Evolutionary conservation across 2,888 invertebrate genomes (phyloP).

Genomic region (Tetranychus piercei): DNA sequence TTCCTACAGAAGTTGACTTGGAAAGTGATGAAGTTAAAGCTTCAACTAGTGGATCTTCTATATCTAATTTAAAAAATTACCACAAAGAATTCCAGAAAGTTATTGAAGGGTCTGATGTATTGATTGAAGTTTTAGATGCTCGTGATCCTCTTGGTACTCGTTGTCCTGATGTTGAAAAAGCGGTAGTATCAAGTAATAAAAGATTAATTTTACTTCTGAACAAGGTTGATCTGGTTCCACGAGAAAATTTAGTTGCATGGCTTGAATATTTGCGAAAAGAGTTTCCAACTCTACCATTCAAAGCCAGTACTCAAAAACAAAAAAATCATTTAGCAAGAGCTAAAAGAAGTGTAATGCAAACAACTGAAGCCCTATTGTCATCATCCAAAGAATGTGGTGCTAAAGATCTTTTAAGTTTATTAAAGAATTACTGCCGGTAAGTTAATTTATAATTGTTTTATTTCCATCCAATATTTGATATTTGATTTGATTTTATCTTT

Average conservation of each 20-base stretch:
- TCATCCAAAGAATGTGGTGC: slow-evolving; percentile 72
- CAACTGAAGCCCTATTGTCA: slow-evolving; percentile 31
- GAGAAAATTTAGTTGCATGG: slow-evolving; percentile 73
- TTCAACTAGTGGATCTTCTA: not conserved
- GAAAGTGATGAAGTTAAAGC: not conserved
- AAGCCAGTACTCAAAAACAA: slow-evolving; percentile 59
- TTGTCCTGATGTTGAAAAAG: slow-evolving; percentile 67
- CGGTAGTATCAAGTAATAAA: slow-evolving; percentile 58
- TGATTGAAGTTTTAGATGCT: slow-evolving; percentile 85
- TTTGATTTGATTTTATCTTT: not conserved
- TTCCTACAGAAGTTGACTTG: not conserved
- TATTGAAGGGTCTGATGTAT: slow-evolving; percentile 74
- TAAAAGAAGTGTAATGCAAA: slow-evolving; percentile 27
- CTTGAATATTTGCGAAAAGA: slow-evolving; percentile 63
- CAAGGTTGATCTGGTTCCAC: slow-evolving; percentile 77
- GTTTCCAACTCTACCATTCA: slow-evolving; percentile 66
- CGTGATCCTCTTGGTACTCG: slow-evolving; percentile 72
- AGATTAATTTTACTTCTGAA: slow-evolving; percentile 81
- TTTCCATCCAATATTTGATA: not conserved
- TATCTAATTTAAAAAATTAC: slow-evolving; percentile 22
- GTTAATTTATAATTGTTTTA: not conserved
- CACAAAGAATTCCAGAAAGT: slow-evolving; percentile 38
- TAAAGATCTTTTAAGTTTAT: slow-evolving; percentile 67
- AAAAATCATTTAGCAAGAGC: slow-evolving; percentile 47
- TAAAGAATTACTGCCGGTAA: slow-evolving; percentile 74